Evolutionary conservation across 2,888 invertebrate genomes (phyloP).

Genomic region (Formica aserva): DNA sequence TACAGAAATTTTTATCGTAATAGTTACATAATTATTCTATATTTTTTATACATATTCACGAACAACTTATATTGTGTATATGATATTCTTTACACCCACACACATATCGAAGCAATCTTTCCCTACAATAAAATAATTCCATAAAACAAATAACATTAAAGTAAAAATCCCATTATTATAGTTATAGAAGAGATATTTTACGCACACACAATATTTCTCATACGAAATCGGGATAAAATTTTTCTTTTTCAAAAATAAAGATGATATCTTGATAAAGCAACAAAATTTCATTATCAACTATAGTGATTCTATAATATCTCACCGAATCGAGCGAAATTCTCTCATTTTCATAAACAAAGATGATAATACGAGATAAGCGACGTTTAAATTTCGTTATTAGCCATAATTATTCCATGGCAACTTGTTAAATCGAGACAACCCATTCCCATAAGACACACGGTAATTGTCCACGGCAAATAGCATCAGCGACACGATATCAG

Average conservation of each 20-base stretch:
- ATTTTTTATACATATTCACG: not conserved
- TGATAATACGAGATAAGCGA: not conserved
- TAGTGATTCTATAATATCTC: not conserved
- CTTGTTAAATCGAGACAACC: conserved; percentile 19
- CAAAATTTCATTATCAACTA: not conserved
- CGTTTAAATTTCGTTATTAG: conserved; percentile 18
- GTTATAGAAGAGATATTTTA: not conserved
- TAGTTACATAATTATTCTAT: not conserved
- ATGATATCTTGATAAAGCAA: not conserved
- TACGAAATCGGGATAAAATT: not conserved
- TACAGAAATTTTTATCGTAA: not conserved
- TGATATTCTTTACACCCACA: too few species aligned
- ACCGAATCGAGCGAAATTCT: not conserved
- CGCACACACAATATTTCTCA: not conserved
- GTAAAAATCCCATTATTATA: not conserved
- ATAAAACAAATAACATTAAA: not conserved
- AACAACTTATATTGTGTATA: not conserved
- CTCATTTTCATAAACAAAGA: not conserved
- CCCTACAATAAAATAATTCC: not conserved
- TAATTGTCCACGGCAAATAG: conserved; percentile 33
- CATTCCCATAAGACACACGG: conserved; percentile 21
- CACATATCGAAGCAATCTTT: not conserved
- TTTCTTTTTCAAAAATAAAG: not conserved
- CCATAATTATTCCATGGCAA: not conserved
- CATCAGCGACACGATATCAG: conserved; percentile 40